Base-by-base conservation (phyloP, 2,113 vertebrate genomes). In the Tragelaphus buxtoni region DNA sequence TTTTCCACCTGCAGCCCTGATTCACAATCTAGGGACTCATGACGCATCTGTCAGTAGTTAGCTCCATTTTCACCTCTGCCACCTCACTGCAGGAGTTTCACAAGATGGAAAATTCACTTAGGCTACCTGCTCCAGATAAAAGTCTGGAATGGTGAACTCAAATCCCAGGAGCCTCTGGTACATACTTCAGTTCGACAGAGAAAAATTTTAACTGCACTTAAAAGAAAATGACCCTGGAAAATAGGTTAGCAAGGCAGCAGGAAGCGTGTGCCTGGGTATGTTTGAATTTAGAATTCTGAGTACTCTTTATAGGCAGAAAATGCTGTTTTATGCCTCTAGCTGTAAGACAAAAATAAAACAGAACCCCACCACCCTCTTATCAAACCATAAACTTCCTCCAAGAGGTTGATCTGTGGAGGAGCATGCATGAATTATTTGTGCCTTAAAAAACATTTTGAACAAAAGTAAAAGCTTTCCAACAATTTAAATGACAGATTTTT, bases 201-300 rank as follows among this genome's bases (percentile, higher is more conserved):
- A 98, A 80, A 95, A 97, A 92, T 88, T 96, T 97, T 91, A 97
- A 98, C 58, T 76, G 89, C 14, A 74, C 49, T 96, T 97, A 65
- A 98, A 98, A 95, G 91, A 98, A 98, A 98, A 97, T 82, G 97
- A 96, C 35, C 13, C 80, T 98, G 92, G 39, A 97, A 98, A 97
- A 85, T 84, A 97, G 96, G 93, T 95, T 96, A 91, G 96, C 45
- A 97, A 96, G 98, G 84, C 85, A 97, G 94, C 65, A 97, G 96
- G 97, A 85, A 82, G 91, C 49, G 35, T 97, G 96, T 97, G 96
- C 74, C 95, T 56, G 7, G 53, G 77, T 80, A 92, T 53, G 5
- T 97, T 98, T 97, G 95, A 98, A 98, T 98, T 97, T 97, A 5
- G 92, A 98, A 97, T 96, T 97, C 58, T 97, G 96, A 98, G 82